Conservation (phyloP, 2,113 vertebrate species). For the Oncorhynchus mykiss region DNA sequence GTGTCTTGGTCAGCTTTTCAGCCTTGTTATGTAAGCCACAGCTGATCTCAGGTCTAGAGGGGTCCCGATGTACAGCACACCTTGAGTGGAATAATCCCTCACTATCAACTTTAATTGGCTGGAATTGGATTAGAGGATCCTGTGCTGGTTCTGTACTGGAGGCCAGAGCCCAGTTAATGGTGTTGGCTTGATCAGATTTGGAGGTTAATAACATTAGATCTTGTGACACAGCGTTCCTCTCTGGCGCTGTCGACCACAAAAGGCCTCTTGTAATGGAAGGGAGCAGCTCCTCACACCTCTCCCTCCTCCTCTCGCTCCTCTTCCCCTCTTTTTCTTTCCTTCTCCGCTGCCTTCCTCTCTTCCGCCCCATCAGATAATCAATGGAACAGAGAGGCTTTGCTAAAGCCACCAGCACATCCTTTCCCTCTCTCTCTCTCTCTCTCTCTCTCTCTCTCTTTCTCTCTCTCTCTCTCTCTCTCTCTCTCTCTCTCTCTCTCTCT, state of each 20-base stretch:
- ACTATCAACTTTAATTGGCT: constrained; percentile 53
- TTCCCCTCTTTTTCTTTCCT: constrained; percentile 20
- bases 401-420: constrained; percentile 11
- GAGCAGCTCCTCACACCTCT: constrained; percentile 35
- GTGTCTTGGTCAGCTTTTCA: constrained; percentile 43
- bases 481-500: constrained; percentile 32
- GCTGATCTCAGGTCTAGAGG: constrained; percentile 33
- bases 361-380: constrained; percentile 40
- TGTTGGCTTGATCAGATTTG: constrained; percentile 33
- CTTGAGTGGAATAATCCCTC: constrained; percentile 43
- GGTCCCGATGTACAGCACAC: constrained; percentile 19
- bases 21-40: constrained; percentile 25
- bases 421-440: constrained; percentile 23
- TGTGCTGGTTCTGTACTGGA: not conserved
- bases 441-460: constrained; percentile 22
- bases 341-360: constrained; percentile 30
- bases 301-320: constrained; percentile 21
- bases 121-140: constrained; percentile 47
- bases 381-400: constrained; percentile 41
- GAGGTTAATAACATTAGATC: constrained; percentile 32
- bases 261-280: constrained; percentile 34
- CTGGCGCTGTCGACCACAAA: constrained; percentile 26
- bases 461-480: constrained; percentile 30
- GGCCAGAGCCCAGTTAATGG: not conserved
- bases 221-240: constrained; percentile 41